Base-by-base conservation (phyloP, 2,113 vertebrate genomes). In the Rhegmatorhina hoffmannsi region DNA sequence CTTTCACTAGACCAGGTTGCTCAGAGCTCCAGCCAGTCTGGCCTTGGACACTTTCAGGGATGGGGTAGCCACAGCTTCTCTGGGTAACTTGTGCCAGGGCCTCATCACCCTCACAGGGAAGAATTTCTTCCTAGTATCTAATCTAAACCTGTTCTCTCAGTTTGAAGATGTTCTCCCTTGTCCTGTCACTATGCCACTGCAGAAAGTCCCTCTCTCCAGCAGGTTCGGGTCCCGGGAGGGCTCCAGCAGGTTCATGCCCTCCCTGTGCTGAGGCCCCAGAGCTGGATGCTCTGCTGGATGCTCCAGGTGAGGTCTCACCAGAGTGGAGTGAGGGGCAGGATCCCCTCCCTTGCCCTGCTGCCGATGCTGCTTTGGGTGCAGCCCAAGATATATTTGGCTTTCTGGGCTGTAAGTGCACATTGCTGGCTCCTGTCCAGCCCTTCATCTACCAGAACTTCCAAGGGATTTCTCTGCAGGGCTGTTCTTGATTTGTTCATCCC, bases 401-500 rank as follows among this genome's bases (percentile, higher is more conserved):
- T 31, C 49, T 72, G 66, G n/a, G n/a, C 34, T 79, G 46, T 13
- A 40, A 40, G 56, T 11, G 49, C 56, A 0, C 66, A 63, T 24
- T 5, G 75, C 56, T 72, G 49, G 58, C 13, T 21, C 67, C 63
- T 55, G 49, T 40, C 40, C 49, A 56, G 10, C 13, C 29, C 70
- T 40, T 2, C 47, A 47, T 7, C 24, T 34, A 72, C 5, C 49
- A 34, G 24, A 43, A 79, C 13, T 16, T 16, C 29, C 19, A 21
- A 21, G 33, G 33, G 14, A 3, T 10, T 55, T 63, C 16, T 79
- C 4, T 1, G 1, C 34, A 38, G 9, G 17, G n/a, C 40, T 70
- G n/a, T 10, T 40, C 66, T 55, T 0, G 0, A 26, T 56, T 50
- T 40, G 13, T 2, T 14, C 17, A 14, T 31, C 6, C 43, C 33